These are phyloP conservation scores for Synanthedon andrenaeformis DNA, from an alignment of 2,888 invertebrate species.

Conservation along the genomic window DNA sequence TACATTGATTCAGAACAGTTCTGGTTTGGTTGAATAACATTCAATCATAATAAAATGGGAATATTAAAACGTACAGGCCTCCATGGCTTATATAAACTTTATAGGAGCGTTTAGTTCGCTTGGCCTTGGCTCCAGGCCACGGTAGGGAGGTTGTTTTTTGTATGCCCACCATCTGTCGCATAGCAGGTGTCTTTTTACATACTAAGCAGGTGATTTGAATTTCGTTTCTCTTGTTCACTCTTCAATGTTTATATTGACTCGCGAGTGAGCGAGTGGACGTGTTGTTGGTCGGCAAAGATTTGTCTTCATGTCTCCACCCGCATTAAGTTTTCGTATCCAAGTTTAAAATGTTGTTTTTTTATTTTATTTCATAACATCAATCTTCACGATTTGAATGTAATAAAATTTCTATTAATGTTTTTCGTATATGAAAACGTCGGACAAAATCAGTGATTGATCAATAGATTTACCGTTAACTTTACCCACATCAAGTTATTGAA, in stretches of 20 bases:
- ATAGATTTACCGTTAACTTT: too few species aligned
- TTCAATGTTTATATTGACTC: constrained; percentile 5
- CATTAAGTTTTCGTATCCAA: neutral
- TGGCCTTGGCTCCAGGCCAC: constrained; percentile 1
- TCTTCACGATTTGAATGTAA: too few species aligned
- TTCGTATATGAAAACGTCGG: too few species aligned
- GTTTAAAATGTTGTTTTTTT: neutral
- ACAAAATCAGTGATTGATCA: too few species aligned
- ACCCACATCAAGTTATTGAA: too few species aligned
- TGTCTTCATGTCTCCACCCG: constrained; percentile 4
- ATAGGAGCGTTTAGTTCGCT: neutral
- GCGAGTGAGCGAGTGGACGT: neutral
- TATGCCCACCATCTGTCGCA: constrained; percentile 46
- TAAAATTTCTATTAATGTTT: too few species aligned
- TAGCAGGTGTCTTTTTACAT: constrained; percentile 60
- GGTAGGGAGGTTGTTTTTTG: constrained; percentile 37
- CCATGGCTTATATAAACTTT: too few species aligned
- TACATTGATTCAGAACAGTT: too few species aligned
- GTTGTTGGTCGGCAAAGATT: constrained; percentile 4
- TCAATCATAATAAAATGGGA: too few species aligned
- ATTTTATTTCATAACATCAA: too few species aligned
- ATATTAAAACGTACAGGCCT: too few species aligned
- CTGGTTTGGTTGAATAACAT: too few species aligned
- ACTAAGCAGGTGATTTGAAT: constrained; percentile 62
- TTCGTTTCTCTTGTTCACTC: constrained; percentile 29